Evolutionary conservation across 2,113 vertebrate species (phyloP), one percentile per base, ranked within the genome.

Genomic region (Sigmodon hispidus): DNA sequence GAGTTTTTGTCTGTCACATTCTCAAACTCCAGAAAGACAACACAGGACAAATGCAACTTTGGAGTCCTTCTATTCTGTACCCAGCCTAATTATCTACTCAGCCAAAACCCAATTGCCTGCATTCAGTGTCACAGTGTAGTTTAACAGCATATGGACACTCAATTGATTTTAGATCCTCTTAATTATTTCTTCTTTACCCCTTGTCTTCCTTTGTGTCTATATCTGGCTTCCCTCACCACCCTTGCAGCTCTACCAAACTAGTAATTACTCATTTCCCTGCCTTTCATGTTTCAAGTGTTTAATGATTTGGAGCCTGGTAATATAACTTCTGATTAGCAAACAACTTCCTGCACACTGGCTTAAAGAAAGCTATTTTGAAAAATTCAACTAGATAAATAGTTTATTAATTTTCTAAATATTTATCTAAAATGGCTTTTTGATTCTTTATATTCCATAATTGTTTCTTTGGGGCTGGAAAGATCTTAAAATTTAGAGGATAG

Each of bases 61-160:
- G 43, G 48, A 17, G 22, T 95, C 76, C 43, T 89, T 93, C 61
- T 48, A 75, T 94, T 86, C 61, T 75, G n/a, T 16, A 67, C 59
- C 36, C 88, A 92, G 76, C 80, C 90, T 90, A 94, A 92, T 92
- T 96, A 92, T 77, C 80, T 73, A 73, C 80, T 96, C 93, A 95
- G 70, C n/a, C 91, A 96, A 93, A 93, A 75, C 90, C 85, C 91
- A 97, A 95, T 96, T 92, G 94, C 94, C 88, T 92, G 76, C 40
- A 89, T 83, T 88, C 77, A 50, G 43, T 29, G 77, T 85, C 73
- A 86, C 15, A 3, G 17, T 65, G 90, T 79, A 65, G 65, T 77
- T 96, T 88, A 83, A 89, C 83, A 96, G 92, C 76, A 96, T 72
- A 94, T 81, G 81, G 87, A 87, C 48, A 75, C 29, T 88, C 80